A percentile compares a stretch with the other conserved stretches of the same genome.
Conservation (phyloP, 30 jellyfish, hydroid and myxozoan species). For the Hydractinia symbiolongicarpus region DNA sequence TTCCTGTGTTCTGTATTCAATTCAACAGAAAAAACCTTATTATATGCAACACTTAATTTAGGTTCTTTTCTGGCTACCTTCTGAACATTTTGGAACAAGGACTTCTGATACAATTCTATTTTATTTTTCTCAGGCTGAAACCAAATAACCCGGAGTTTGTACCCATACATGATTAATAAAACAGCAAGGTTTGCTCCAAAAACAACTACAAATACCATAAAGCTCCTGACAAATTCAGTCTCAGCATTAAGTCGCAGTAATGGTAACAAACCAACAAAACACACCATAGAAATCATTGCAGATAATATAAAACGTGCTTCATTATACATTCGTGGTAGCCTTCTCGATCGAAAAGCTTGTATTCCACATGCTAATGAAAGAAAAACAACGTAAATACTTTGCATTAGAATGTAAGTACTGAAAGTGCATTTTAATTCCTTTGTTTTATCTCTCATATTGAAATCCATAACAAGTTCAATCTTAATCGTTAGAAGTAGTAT, state of each 20-base stretch:
- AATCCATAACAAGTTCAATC: neutral
- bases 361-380: constrained; percentile 27
- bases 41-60: too few relatives aligned
- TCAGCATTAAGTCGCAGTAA: neutral
- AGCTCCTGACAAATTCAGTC: neutral
- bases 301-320: constrained; percentile 28
- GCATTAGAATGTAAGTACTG: neutral
- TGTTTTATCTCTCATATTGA: neutral
- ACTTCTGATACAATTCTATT: neutral
- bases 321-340: constrained; percentile 26
- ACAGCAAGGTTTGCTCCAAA: neutral
- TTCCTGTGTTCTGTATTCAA: too few relatives aligned
- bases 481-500: neutral
- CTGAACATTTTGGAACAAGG: neutral
- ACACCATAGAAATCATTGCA: constrained; percentile 24
- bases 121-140: neutral
- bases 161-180: neutral
- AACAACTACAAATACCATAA: constrained; percentile 7
- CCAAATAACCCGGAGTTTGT: neutral
- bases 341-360: constrained; percentile 28
- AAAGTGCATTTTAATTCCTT: neutral
- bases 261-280: constrained; percentile 6
- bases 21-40: too few relatives aligned
- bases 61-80: neutral
- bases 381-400: constrained; percentile 7